Evolutionary conservation across 2,797 vertebrate genomes (phyloP).

Genomic region (Macropodus opercularis): DNA sequence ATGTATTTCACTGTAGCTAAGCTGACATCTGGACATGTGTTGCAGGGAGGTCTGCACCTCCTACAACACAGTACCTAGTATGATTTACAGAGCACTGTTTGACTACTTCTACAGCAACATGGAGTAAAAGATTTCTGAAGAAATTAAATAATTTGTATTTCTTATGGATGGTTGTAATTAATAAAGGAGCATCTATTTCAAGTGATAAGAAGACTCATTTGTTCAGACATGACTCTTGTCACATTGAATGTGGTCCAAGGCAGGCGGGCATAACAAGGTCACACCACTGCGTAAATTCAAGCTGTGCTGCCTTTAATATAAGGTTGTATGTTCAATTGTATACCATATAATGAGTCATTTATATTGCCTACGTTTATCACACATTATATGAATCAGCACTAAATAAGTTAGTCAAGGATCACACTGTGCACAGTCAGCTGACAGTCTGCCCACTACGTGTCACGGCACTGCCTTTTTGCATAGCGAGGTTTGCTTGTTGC

Average conservation of each 20-base stretch:
- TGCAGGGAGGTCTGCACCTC: not conserved
- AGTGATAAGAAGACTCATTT: not conserved
- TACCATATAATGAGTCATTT: slow-evolving; percentile 1
- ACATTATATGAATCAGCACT: not conserved
- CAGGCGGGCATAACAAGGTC: not conserved
- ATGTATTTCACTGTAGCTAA: not conserved
- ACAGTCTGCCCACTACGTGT: slow-evolving; percentile 13
- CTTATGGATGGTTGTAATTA: not conserved
- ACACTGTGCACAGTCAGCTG: slow-evolving; percentile 30
- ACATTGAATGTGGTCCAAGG: not conserved
- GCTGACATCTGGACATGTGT: slow-evolving; percentile 15
- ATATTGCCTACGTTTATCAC: not conserved
- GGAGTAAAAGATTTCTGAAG: not conserved
- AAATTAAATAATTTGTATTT: not conserved
- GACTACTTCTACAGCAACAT: not conserved
- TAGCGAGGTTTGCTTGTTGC: slow-evolving; percentile 1
- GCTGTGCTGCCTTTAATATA: not conserved
- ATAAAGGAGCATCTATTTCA: not conserved
- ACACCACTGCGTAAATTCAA: not conserved
- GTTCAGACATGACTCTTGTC: no score
- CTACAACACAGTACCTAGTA: no score
- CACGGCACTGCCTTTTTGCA: not conserved
- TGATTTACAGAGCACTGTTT: not conserved
- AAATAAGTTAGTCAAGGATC: not conserved
- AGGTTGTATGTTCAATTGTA: not conserved